A percentile compares a stretch with the other conserved stretches of the same genome.
These are phyloP conservation scores for Microtus ochrogaster DNA, from an alignment of 2,113 vertebrate genomes.

Conservation along the genomic window DNA sequence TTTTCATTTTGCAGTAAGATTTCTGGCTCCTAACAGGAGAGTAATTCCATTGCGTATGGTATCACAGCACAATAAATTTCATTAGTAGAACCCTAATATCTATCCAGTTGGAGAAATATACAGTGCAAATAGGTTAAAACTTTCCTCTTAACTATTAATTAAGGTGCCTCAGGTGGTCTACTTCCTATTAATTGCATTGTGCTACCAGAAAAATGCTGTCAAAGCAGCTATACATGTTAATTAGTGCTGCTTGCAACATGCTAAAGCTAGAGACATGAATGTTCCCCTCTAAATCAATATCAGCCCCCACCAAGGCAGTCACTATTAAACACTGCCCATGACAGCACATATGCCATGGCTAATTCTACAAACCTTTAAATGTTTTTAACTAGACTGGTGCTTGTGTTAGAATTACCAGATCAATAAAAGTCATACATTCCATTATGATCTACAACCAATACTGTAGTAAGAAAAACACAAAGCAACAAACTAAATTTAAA, in stretches of 20 bases:
- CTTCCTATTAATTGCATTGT: conserved; percentile 65
- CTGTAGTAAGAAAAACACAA: conserved; percentile 1
- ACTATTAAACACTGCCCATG: neutral
- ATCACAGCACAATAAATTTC: conserved; percentile 36
- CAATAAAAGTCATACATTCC: neutral
- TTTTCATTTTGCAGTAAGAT: neutral
- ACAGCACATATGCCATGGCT: neutral
- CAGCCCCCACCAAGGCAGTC: neutral
- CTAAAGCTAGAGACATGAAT: neutral
- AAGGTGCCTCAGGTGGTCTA: conserved; percentile 66
- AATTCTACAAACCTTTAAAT: neutral
- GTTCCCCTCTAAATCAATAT: conserved; percentile 40
- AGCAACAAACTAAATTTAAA: conserved; percentile 8
- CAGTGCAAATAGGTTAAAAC: conserved; percentile 66
- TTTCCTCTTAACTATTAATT: conserved; percentile 77
- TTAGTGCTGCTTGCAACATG: conserved; percentile 40
- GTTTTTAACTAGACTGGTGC: conserved; percentile 19
- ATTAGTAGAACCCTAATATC: conserved; percentile 64
- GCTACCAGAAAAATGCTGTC: conserved; percentile 46
- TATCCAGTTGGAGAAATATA: conserved; percentile 60
- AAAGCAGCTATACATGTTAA: conserved; percentile 44
- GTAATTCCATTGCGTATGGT: conserved; percentile 32
- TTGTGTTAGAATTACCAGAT: conserved; percentile 35
- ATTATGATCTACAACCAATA: neutral
- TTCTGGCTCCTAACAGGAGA: neutral